Evolutionary conservation across 2,888 invertebrate genomes (phyloP).

Genomic region (Carcina quercana): DNA sequence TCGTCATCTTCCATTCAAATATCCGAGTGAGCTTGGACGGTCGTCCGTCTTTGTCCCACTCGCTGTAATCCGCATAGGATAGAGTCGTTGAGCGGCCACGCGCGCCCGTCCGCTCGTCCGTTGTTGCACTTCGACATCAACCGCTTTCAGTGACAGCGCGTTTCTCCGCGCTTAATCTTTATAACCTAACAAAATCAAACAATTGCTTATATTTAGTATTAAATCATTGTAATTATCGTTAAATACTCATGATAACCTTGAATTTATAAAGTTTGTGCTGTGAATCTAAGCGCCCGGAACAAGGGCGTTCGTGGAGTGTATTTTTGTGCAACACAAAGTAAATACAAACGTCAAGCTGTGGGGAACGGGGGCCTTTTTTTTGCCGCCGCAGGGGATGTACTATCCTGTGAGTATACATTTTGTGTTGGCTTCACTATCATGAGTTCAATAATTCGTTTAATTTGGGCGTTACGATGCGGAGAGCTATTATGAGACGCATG

Average conservation of each 20-base stretch:
- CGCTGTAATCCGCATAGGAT: conserved; percentile 23
- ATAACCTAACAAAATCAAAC: conserved; percentile 65
- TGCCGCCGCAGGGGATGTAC: conserved; percentile 97
- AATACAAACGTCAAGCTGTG: conserved; percentile 94
- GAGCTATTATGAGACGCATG: conserved; percentile 33
- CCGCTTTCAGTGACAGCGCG: conserved; percentile 71
- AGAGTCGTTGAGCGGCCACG: conserved; percentile 42
- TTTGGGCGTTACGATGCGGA: too few relatives aligned
- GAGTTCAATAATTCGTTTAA: conserved; percentile 13
- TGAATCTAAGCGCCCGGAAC: conserved; percentile 56
- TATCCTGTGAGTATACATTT: conserved; percentile 88
- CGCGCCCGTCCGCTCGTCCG: conserved; percentile 46
- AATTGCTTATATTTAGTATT: conserved; percentile 49
- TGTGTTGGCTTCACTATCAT: conserved; percentile 17
- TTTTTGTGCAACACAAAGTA: conserved; percentile 75
- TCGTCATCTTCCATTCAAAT: conserved; percentile 24
- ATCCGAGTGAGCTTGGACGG: conserved; percentile 27
- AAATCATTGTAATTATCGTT: conserved; percentile 41
- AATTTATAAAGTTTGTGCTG: conserved; percentile 68
- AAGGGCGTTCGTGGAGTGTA: conserved; percentile 67
- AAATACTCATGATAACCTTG: conserved; percentile 68
- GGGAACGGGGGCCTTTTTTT: conserved; percentile 96
- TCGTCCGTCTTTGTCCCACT: conserved; percentile 40
- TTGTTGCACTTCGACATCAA: conserved; percentile 71
- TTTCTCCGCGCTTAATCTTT: conserved; percentile 62